Evolutionary conservation across 1,140 invertebrate genomes (phyloP).

Genomic region (Anastrepha obliqua): DNA sequence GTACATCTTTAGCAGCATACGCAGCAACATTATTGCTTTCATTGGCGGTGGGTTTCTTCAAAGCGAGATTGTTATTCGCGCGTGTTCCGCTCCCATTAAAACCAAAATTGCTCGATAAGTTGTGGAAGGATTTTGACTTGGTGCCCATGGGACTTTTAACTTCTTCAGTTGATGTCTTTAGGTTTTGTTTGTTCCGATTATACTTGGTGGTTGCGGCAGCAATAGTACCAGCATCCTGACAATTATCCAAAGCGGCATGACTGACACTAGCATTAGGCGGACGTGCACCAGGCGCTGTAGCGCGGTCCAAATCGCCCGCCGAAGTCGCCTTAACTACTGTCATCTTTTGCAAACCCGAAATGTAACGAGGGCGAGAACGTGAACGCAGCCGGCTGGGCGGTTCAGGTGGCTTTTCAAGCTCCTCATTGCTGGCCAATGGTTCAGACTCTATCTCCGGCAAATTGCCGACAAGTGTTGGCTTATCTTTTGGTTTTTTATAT

Average conservation of each 20-base stretch:
- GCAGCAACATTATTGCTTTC: not conserved
- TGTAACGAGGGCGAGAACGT: constrained; percentile 70
- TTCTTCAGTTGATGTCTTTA: constrained; percentile 56
- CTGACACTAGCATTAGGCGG: not conserved
- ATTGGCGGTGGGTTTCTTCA: constrained; percentile 35
- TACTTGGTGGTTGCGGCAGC: not conserved
- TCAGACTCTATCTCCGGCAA: constrained; percentile 56
- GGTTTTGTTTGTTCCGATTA: not conserved
- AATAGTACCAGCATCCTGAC: not conserved
- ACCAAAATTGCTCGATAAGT: constrained; percentile 61
- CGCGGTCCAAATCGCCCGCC: constrained; percentile 65
- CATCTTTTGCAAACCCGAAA: constrained; percentile 69
- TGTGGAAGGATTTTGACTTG: constrained; percentile 73
- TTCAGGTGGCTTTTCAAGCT: not conserved
- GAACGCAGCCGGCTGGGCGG: constrained; percentile 61
- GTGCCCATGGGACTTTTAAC: constrained; percentile 72
- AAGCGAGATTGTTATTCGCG: constrained; percentile 25
- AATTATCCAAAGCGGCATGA: not conserved
- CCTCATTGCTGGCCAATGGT: not conserved
- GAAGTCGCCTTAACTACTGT: constrained; percentile 68
- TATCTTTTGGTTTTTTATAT: constrained; percentile 70
- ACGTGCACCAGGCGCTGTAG: constrained; percentile 36
- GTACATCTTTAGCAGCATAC: constrained; percentile 3
- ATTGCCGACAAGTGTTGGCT: constrained; percentile 61
- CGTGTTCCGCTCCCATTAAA: constrained; percentile 20